Base-by-base conservation (phyloP, 2,797 vertebrate species). In the Pristis pectinata region DNA sequence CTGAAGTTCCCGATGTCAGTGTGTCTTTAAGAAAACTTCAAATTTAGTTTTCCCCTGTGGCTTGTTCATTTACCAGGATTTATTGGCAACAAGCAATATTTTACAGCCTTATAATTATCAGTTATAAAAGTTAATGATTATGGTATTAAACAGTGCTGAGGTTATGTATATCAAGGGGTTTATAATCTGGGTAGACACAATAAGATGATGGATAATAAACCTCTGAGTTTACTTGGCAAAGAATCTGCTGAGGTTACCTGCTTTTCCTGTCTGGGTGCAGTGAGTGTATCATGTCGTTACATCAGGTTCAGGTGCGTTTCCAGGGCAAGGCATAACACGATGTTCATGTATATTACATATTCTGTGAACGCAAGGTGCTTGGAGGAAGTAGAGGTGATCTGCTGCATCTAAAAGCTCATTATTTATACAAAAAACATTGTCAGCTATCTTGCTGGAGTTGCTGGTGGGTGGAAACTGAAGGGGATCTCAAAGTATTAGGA, bases 51-150 rank as follows among this genome's bases (percentile, higher is more conserved):
- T 76, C 72, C 70, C 76, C 49, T n/a, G 34, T 56, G 44, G 92
- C 15, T 94, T 94, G 70, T 76, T 74, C 92, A 94, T 94, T 94
- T 94, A 94, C 44, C 49, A 53, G 13, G 92, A 94, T 76, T 76
- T 94, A 94, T 94, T 94, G 41, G 44, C 24, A 94, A 94, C 92
- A 94, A 94, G 72, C 92, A 94, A 94, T 94, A 94, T 94, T 94
- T 94, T 76, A 94, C 92, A 74, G 92, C 70, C 70, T 49, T 94
- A 94, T 74, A 76, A 94, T 94, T 76, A 74, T 94, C 92, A 76
- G 92, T 94, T 94, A 94, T 94, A 94, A 94, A 94, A 94, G 92
- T 94, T 94, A 94, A 94, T 94, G 92, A 94, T 94, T 94, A 44
- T 76, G 41, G 92, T n/a, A 74, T 94, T 76, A 94, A 94, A n/a